These are phyloP conservation scores for Hermatobates lingyangjiaoensis DNA, from an alignment of 1,140 invertebrate species.

Conservation along the genomic window DNA sequence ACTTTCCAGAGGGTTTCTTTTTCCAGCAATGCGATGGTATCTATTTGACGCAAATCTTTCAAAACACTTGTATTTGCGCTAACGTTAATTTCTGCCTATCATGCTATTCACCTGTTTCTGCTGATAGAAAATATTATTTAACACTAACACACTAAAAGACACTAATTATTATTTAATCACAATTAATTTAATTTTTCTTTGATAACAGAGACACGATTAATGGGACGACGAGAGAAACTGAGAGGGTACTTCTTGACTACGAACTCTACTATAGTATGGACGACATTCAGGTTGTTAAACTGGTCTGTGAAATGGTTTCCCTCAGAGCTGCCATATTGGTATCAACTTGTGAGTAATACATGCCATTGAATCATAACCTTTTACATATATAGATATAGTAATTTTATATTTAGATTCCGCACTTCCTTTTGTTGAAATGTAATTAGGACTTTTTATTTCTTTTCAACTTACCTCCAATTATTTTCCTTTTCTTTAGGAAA, in stretches of 20 bases:
- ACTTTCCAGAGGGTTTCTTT: no score
- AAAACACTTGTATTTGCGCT: no score
- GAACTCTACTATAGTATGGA: constrained; percentile 30
- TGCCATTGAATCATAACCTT: not conserved
- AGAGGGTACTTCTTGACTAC: constrained; percentile 26
- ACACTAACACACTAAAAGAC: not conserved
- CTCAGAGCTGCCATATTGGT: constrained; percentile 62
- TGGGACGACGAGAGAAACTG: constrained; percentile 23
- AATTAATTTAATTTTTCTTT: constrained; percentile 11
- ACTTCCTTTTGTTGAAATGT: not conserved
- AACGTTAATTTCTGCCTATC: no score
- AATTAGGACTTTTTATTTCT: not conserved
- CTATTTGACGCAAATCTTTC: no score
- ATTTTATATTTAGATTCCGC: not conserved
- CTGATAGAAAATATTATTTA: not conserved
- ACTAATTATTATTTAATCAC: not conserved
- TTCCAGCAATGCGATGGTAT: no score
- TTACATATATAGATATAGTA: no score
- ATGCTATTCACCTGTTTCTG: no score
- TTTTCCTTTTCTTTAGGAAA: no score
- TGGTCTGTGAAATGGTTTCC: constrained; percentile 54
- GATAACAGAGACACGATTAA: constrained; percentile 29
- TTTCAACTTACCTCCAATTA: no score
- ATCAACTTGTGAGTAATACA: constrained; percentile 39
- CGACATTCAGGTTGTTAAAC: constrained; percentile 52